Percentiles rank a stretch among this genome's conserved stretches.
These are phyloP conservation scores for Felis chaus DNA, from an alignment of 2,113 vertebrate species.

Conservation along the genomic window DNA sequence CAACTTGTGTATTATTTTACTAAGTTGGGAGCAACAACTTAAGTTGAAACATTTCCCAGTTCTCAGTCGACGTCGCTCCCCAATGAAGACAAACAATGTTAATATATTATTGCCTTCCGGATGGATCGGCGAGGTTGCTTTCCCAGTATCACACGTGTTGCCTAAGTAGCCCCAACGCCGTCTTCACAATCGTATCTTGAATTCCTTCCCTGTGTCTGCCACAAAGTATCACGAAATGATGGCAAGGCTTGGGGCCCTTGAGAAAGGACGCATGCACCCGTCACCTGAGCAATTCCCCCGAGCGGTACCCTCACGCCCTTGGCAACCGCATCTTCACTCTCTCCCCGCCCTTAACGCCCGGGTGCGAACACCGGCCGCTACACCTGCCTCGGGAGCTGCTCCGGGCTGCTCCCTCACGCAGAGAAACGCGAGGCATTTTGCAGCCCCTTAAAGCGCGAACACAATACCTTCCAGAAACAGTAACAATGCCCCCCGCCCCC, in stretches of 20 bases:
- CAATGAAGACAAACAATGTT: conserved; percentile 18
- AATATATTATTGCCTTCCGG: not conserved
- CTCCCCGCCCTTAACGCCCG: not conserved
- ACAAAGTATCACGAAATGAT: conserved; percentile 16
- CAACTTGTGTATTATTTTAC: not conserved
- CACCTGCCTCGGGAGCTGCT: not conserved
- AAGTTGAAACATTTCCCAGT: not conserved
- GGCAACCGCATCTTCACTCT: not conserved
- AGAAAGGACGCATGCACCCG: not conserved
- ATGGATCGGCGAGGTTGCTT: not conserved
- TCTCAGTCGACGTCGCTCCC: not conserved
- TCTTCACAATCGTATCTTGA: not conserved
- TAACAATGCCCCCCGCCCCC: not conserved
- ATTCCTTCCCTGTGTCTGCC: not conserved
- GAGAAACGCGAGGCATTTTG: not conserved
- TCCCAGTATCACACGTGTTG: not conserved
- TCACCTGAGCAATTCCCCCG: conserved; percentile 7
- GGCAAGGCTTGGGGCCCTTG: not conserved
- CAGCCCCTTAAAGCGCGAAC: not conserved
- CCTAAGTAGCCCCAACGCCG: not conserved
- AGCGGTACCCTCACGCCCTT: not conserved
- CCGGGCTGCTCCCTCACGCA: not conserved
- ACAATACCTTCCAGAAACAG: conserved; percentile 25
- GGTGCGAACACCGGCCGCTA: not conserved
- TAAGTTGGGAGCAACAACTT: not conserved